Base-by-base conservation (phyloP, 2,888 invertebrate genomes). In the Boloria euphrosyne region DNA sequence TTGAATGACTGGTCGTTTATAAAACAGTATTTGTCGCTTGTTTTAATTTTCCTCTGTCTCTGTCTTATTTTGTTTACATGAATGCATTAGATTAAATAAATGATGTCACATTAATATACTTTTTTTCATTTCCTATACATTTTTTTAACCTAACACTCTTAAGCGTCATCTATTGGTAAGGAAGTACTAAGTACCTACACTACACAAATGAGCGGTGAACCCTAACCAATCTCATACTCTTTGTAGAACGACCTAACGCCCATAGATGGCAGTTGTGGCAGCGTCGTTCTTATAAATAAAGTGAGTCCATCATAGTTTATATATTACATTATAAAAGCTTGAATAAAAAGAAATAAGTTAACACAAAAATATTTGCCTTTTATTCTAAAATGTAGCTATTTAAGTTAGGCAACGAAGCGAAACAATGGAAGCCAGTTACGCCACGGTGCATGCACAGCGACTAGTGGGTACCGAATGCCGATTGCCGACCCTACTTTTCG, bases 51-150 rank as follows among this genome's bases (percentile, higher is more conserved):
- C 70, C 51, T 55, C 10, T n/a, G 13, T 77, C 76, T 74, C 83
- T 82, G 17, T 74, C 82, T 83, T 79, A 74, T 80, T 77, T 67
- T 53, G 50, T 38, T 46, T 55, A 47, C 79, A 71, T 82, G 83
- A 81, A 80, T 88, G 86, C 86, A 81, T 89, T 89, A 86, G 82
- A 80, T 78, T 79, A 81, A 86, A 87, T 86, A 84, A 87, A 87
- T 58, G 38, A 60, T 54, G 43, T 65, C 65, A 65, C 47, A 38
- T 46, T 59, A 13, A 47, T 10, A 27, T 18, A 6, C 17, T 31
- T 54, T 16, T 53, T 58, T 43, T 57, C 13, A 13, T 18, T 13
- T 18, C 16, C 31, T 13, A 5, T 3, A 22, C 22, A 22, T 22
- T 22, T 22, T 22, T 13, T n/a, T 31, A 53, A 13, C 13, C 43